Conservation (phyloP, 2,113 vertebrate genomes). For the Barbus barbus region DNA sequence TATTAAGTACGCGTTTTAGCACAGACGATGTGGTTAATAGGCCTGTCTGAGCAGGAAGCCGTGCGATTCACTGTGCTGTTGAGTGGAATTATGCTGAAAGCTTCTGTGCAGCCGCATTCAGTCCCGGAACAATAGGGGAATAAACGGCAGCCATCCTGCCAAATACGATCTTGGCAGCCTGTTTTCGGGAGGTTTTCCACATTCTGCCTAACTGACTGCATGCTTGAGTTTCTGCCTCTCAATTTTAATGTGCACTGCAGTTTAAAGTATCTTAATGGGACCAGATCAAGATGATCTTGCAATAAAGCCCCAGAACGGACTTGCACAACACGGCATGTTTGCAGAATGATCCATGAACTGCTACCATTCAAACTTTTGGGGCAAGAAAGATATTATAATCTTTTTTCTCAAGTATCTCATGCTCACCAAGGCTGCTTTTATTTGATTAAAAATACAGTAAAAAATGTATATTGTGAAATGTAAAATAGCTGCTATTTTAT, state of each 20-base stretch:
- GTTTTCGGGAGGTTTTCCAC: slow-evolving; percentile 23
- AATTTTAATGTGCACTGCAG: background rate
- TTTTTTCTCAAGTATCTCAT: background rate
- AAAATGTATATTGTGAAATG: background rate
- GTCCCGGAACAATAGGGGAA: slow-evolving; percentile 38
- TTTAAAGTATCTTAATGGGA: background rate
- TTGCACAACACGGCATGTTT: slow-evolving; percentile 10
- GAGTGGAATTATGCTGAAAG: slow-evolving; percentile 63
- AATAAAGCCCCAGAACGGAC: background rate
- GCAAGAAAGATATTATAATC: background rate
- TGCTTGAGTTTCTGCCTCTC: too few species aligned
- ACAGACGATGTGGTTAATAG: slow-evolving; percentile 66
- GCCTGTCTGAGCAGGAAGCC: slow-evolving; percentile 65
- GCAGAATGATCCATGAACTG: background rate
- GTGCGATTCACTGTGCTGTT: slow-evolving; percentile 61
- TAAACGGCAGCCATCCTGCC: slow-evolving; percentile 47
- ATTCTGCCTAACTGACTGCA: too few species aligned
- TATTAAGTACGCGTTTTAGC: slow-evolving; percentile 57
- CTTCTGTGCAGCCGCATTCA: slow-evolving; percentile 49
- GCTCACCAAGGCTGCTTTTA: background rate
- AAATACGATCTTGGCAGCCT: slow-evolving; percentile 58
- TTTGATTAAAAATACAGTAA: background rate
- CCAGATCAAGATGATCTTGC: background rate
- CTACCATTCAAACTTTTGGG: background rate
- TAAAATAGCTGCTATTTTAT: background rate